Evolutionary conservation across 2,113 vertebrate species (phyloP), one percentile per base, ranked within the genome.

Genomic region (Forbesichthys papilliferus): DNA sequence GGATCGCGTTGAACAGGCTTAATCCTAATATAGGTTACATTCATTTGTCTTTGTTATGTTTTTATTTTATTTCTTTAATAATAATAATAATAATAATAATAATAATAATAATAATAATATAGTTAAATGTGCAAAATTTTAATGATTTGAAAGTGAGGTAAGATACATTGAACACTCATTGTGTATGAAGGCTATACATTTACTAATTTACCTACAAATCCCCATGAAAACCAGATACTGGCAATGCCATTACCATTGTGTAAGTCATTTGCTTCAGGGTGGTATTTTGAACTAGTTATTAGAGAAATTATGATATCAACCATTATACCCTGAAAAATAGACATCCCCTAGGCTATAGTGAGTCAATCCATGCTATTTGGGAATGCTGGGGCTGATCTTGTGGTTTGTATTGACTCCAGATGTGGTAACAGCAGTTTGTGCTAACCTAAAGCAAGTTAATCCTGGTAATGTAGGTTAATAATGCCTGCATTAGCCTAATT

Each of bases 381-480:
- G 9, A 61, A 49, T 51, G 11, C 66, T 66, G 62, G 56, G 14
- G 66, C 9, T 66, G 57, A 54, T 66, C 61, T 27, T 69, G 65
- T 63, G 63, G 66, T 63, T 53, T 52, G n/a, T 65, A 46, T 68
- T 64, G 72, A 14, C 12, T 18, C 8, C 11, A 14, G 18, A 68
- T 68, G 61, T 16, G 33, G 61, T 59, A 73, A 63, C 66, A 71
- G 20, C 60, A 59, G 52, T 79, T 68, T 79, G 65, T 73, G 53
- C 13, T 65, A 74, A 71, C 64, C 70, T 36, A 54, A 61, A 78
- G 53, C 48, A 33, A 55, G 42, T 65, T 66, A 68, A 71, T 61
- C 57, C 16, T 63, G 49, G 27, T 73, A 54, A 77, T 79, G 64
- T 69, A 55, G 60, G 16, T 64, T 69, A 68, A 66, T 78, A 72